These are phyloP conservation scores for Silurus meridionalis DNA, from an alignment of 2,113 vertebrate species.

Conservation along the genomic window DNA sequence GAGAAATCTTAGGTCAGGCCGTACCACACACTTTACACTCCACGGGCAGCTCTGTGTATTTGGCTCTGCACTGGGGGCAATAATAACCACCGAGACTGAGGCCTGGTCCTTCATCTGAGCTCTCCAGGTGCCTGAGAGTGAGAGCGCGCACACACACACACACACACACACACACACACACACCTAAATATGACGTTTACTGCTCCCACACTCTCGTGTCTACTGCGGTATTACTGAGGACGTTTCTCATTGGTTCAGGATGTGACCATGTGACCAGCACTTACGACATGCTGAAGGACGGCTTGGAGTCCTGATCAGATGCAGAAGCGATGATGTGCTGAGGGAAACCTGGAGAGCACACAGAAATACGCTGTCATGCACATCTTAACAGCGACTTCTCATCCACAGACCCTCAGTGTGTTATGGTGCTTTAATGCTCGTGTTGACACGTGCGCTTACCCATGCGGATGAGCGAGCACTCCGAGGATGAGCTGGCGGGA, in stretches of 20 bases:
- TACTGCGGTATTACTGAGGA: neutral
- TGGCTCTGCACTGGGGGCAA: constrained; percentile 93
- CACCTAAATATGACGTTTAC: neutral
- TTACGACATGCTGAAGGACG: constrained; percentile 97
- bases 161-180: neutral
- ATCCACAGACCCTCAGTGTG: neutral
- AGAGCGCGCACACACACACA: neutral
- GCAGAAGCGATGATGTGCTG: constrained; percentile 83
- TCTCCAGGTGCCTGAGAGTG: constrained; percentile 82
- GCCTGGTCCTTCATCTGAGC: constrained; percentile 66
- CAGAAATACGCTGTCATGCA: no score
- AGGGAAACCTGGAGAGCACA: constrained; percentile 84
- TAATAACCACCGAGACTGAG: constrained; percentile 91
- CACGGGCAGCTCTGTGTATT: constrained; percentile 93
- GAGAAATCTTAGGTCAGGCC: constrained; percentile 43
- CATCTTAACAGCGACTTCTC: no score
- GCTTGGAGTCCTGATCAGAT: constrained; percentile 87
- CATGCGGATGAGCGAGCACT: constrained; percentile 98
- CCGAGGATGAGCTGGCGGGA: constrained; percentile 85
- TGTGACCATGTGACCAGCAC: constrained; percentile 58
- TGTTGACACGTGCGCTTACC: constrained; percentile 68
- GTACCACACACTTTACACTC: constrained; percentile 98
- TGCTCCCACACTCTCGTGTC: no score
- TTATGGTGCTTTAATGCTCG: neutral
- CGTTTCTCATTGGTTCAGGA: neutral